These are phyloP conservation scores for Sorex araneus DNA, from an alignment of 2,113 vertebrate genomes.

Conservation along the genomic window DNA sequence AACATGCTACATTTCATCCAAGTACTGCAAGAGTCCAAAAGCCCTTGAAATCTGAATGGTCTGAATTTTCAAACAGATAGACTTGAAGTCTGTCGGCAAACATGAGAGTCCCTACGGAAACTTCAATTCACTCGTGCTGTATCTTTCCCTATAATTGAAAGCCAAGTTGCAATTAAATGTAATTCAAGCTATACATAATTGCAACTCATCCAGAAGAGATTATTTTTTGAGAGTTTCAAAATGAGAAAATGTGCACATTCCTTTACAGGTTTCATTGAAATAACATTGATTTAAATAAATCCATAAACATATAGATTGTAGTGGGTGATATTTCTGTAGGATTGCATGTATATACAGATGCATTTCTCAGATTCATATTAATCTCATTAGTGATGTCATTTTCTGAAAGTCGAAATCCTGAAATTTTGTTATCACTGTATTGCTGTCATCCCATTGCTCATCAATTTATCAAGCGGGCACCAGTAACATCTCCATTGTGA, in stretches of 20 bases:
- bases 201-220: constrained; percentile 66
- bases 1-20: constrained; percentile 5
- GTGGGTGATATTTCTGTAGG: not conserved
- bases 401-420: constrained; percentile 13
- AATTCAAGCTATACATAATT: constrained; percentile 75
- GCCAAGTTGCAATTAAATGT: constrained; percentile 68
- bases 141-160: constrained; percentile 59
- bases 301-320: not conserved
- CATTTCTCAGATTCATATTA: constrained; percentile 46
- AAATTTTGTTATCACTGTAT: too few relatives aligned
- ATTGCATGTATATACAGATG: not conserved
- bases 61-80: constrained; percentile 35
- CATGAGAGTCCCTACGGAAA: constrained; percentile 17
- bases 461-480: too few relatives aligned
- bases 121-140: not conserved
- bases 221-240: constrained; percentile 67
- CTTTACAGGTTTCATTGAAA: constrained; percentile 63
- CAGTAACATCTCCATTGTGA: too few relatives aligned
- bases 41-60: not conserved
- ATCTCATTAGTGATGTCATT: not conserved
- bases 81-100: not conserved
- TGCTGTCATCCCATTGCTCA: too few relatives aligned
- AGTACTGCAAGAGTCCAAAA: not conserved
- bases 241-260: constrained; percentile 75
- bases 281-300: constrained; percentile 64